Evolutionary conservation across 2,113 vertebrate species (phyloP).

Genomic region (Cranoglanis bouderius): DNA sequence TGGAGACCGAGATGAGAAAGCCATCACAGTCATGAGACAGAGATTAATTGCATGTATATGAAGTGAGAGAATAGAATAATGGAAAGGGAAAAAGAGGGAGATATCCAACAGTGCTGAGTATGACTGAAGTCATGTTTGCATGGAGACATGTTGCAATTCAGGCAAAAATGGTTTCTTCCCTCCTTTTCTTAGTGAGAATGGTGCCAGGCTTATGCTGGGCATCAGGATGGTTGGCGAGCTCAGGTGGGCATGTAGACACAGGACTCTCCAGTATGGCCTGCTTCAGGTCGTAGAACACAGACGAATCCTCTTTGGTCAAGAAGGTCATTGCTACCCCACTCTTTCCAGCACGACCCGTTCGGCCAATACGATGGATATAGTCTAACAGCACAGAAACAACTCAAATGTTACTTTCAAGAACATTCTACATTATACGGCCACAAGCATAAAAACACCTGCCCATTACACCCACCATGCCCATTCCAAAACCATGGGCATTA

Average conservation of each 20-base stretch:
- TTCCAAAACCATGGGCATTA: not conserved
- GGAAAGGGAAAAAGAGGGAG: not conserved
- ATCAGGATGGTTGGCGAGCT: slow-evolving; percentile 94
- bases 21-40: not conserved
- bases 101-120: not conserved
- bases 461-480: not conserved
- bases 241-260: slow-evolving; percentile 91
- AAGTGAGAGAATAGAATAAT: not conserved
- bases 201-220: slow-evolving; percentile 98
- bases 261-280: slow-evolving; percentile 97
- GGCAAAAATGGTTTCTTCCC: slow-evolving; percentile 98
- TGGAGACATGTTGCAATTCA: slow-evolving; percentile 63
- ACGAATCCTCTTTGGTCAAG: slow-evolving; percentile 96
- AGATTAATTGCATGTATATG: not conserved
- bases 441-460: not conserved
- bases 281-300: slow-evolving; percentile 96
- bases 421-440: not conserved
- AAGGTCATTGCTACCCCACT: slow-evolving; percentile 95
- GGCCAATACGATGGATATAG: slow-evolving; percentile 97
- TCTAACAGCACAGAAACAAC: slow-evolving; percentile 68
- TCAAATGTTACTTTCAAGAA: not conserved
- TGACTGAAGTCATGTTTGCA: not conserved
- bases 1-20: not conserved
- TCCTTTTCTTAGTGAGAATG: slow-evolving; percentile 97
- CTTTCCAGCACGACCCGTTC: slow-evolving; percentile 95